Conservation (phyloP, 2,797 vertebrate species). For the Enteromius paludinosus region DNA sequence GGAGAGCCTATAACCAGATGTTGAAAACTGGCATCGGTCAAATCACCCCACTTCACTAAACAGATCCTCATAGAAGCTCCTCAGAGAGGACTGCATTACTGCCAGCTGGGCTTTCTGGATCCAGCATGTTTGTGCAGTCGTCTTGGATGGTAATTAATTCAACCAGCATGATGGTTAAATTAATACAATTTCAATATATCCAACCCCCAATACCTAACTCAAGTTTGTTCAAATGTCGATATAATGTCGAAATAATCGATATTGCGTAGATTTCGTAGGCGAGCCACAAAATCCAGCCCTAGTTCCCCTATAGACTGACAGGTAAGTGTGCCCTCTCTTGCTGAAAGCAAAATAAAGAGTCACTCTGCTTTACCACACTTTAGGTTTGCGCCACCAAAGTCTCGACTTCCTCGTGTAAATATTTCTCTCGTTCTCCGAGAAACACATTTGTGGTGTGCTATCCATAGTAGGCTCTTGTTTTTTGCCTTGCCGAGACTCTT, state of each 20-base stretch:
- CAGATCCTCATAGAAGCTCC: conserved; percentile 6
- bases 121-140: neutral
- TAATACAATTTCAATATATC: neutral
- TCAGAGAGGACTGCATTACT: neutral
- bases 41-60: conserved; percentile 5
- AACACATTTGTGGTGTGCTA: conserved; percentile 31
- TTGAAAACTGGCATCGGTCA: conserved; percentile 24
- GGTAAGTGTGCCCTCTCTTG: conserved; percentile 10
- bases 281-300: neutral
- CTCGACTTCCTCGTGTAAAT: conserved; percentile 50
- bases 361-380: conserved; percentile 23
- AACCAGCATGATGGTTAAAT: neutral
- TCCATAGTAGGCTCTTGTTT: conserved; percentile 30
- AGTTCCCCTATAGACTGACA: neutral
- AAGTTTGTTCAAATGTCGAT: neutral
- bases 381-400: conserved; percentile 15
- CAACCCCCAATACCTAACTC: neutral
- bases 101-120: neutral
- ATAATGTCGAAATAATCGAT: neutral
- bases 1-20: conserved; percentile 18
- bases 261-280: neutral
- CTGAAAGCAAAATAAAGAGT: conserved; percentile 38
- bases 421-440: conserved; percentile 45
- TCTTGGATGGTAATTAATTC: neutral
- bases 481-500: too few relatives aligned